A percentile compares a stretch with the other conserved stretches of the same genome.
Conservation (phyloP, 1,140 invertebrate genomes). For the Cyclina sinensis region DNA sequence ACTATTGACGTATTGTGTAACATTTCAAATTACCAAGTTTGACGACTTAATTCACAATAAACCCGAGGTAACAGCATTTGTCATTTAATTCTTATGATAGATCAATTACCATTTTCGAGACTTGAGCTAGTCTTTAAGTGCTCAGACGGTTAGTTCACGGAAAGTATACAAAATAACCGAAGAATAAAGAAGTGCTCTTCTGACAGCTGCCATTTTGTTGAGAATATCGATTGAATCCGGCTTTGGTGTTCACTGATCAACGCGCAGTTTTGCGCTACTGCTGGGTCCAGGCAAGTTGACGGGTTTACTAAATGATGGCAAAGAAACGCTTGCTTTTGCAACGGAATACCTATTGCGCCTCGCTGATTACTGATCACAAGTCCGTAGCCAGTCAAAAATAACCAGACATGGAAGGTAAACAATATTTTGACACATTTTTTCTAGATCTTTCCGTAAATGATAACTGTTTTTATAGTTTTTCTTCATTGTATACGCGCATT, state of each 20-base stretch:
- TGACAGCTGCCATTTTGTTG: conserved; percentile 67
- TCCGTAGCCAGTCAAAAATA: neutral
- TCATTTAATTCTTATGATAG: neutral
- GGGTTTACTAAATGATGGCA: neutral
- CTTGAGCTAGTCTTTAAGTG: neutral
- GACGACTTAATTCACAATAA: neutral
- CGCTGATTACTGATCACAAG: neutral
- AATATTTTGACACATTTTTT: too few relatives aligned
- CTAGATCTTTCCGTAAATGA: too few relatives aligned
- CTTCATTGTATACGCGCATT: too few relatives aligned
- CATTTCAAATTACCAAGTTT: too few relatives aligned
- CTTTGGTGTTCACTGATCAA: neutral
- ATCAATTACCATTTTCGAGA: conserved; percentile 17
- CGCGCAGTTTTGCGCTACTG: neutral
- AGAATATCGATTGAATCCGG: conserved; percentile 2
- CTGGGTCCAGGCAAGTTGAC: neutral
- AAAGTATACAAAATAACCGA: conserved; percentile 66
- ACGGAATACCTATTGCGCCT: neutral
- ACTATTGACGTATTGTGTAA: too few relatives aligned
- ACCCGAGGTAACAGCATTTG: neutral
- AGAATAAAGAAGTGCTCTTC: conserved; percentile 27
- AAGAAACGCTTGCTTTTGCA: neutral
- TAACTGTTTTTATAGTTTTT: too few relatives aligned
- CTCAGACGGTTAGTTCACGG: conserved; percentile 59
- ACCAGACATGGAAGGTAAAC: conserved; percentile 24